These are phyloP conservation scores for Poeciliopsis turneri DNA, from an alignment of 2,797 vertebrate genomes.

Conservation along the genomic window DNA sequence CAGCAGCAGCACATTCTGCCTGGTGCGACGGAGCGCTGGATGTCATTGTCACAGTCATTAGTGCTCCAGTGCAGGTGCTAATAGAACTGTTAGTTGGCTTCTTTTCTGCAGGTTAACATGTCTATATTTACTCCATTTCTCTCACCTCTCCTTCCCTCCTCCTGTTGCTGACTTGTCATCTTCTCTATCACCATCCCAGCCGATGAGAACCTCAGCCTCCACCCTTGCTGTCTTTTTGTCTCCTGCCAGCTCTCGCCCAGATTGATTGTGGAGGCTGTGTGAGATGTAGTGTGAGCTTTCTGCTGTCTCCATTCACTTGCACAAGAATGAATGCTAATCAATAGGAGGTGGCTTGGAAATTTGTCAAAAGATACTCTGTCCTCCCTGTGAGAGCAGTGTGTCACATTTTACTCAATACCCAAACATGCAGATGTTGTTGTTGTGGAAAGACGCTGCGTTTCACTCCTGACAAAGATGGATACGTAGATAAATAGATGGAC, in stretches of 20 bases:
- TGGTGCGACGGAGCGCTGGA: slow-evolving; percentile 50
- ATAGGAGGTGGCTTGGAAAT: slow-evolving; percentile 59
- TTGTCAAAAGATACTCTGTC: slow-evolving; percentile 53
- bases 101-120: slow-evolving; percentile 34
- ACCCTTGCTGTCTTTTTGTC: slow-evolving; percentile 17
- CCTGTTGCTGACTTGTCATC: background rate
- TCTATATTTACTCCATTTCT: slow-evolving; percentile 20
- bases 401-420: slow-evolving; percentile 18
- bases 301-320: slow-evolving; percentile 58
- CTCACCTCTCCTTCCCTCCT: background rate
- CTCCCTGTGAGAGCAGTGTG: slow-evolving; percentile 36
- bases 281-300: slow-evolving; percentile 46
- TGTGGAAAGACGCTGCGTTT: background rate
- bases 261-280: slow-evolving; percentile 54
- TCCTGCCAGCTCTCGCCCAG: slow-evolving; percentile 18
- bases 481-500: background rate
- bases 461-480: background rate
- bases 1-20: slow-evolving; percentile 18
- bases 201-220: slow-evolving; percentile 17
- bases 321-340: slow-evolving; percentile 75
- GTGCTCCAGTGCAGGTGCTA: slow-evolving; percentile 40
- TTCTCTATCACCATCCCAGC: slow-evolving; percentile 17
- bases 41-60: slow-evolving; percentile 48
- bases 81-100: slow-evolving; percentile 45
- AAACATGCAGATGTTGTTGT: slow-evolving; percentile 6